A percentile compares a stretch with the other conserved stretches of the same genome.
phyloP scores from a whole-genome alignment of 1,140 invertebrate species.

The Nilaparvata lugens region DNA sequence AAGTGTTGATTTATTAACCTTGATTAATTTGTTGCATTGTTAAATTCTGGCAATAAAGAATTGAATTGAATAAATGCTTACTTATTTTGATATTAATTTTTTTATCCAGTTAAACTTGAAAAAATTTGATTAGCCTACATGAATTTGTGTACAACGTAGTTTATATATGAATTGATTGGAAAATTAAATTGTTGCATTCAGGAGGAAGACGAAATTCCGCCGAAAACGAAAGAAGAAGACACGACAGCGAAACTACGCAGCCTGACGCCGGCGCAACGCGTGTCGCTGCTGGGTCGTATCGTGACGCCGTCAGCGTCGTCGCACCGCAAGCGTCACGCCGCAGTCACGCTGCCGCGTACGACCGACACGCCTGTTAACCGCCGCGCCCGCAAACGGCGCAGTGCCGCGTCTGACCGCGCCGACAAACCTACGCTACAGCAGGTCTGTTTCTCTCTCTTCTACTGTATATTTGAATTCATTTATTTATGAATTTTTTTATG shows the following conservation, averaged over 20 bases:
- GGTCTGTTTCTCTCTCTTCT: not conserved
- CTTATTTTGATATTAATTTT: too few species aligned
- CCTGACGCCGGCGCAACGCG: slow-evolving; percentile 36
- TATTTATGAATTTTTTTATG: too few species aligned
- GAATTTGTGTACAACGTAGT: too few species aligned
- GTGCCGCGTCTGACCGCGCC: slow-evolving; percentile 33
- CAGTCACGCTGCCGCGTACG: not conserved
- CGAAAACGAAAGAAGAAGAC: slow-evolving; percentile 8
- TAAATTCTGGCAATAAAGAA: too few species aligned
- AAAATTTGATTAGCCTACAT: too few species aligned
- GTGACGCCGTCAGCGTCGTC: slow-evolving; percentile 20
- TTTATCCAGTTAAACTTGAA: too few species aligned
- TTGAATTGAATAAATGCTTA: too few species aligned
- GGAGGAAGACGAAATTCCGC: slow-evolving; percentile 20
- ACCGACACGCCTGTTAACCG: slow-evolving; percentile 11
- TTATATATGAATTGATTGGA: too few species aligned
- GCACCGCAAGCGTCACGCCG: slow-evolving; percentile 28
- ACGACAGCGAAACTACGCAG: slow-evolving; percentile 18
- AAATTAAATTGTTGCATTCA: slow-evolving; percentile 11
- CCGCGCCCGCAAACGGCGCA: slow-evolving; percentile 42
- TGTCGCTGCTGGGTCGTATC: slow-evolving; percentile 34
- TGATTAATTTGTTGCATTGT: too few species aligned
- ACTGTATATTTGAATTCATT: too few species aligned
- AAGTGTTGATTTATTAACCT: too few species aligned
- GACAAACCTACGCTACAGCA: not conserved